Percentiles rank a stretch among this genome's conserved stretches.
These are phyloP conservation scores for Platyscelio sp. DNA, from an alignment of 2,888 invertebrate species.

Conservation along the genomic window DNA sequence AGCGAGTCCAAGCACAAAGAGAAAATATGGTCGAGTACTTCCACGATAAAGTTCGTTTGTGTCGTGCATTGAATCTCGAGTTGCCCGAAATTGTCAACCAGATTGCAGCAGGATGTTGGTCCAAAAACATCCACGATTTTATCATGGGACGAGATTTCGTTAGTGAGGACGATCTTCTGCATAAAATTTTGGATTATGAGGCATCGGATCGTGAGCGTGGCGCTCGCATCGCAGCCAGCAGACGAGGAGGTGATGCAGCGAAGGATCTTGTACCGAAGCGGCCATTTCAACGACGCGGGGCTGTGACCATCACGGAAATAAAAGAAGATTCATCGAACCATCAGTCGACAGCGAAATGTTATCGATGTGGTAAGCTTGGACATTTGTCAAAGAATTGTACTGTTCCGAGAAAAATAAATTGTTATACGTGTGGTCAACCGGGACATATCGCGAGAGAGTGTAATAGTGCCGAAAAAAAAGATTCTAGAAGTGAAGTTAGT, in stretches of 20 bases:
- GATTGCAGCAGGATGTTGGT: background rate
- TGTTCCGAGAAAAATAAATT: background rate
- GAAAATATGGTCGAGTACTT: slow-evolving; percentile 37
- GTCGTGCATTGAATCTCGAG: slow-evolving; percentile 17
- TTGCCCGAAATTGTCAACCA: slow-evolving; percentile 1
- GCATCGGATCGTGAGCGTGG: background rate
- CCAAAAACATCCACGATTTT: background rate
- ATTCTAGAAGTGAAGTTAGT: background rate
- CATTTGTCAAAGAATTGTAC: background rate
- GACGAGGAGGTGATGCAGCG: background rate
- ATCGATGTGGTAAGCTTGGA: background rate
- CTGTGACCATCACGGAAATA: too few relatives aligned
- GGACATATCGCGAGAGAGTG: background rate
- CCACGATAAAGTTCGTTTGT: slow-evolving; percentile 43
- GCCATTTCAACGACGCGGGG: too few relatives aligned
- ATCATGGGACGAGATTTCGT: slow-evolving; percentile 4
- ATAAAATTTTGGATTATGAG: background rate
- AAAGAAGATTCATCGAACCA: too few relatives aligned
- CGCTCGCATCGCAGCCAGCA: background rate
- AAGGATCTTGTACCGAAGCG: background rate
- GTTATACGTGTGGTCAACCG: background rate
- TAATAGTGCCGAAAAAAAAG: too few relatives aligned
- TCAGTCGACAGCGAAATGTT: background rate
- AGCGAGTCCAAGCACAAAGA: slow-evolving; percentile 16
- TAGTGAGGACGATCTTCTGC: background rate